phyloP scores from a whole-genome alignment of 1,140 invertebrate species.

The Drosophila varians region DNA sequence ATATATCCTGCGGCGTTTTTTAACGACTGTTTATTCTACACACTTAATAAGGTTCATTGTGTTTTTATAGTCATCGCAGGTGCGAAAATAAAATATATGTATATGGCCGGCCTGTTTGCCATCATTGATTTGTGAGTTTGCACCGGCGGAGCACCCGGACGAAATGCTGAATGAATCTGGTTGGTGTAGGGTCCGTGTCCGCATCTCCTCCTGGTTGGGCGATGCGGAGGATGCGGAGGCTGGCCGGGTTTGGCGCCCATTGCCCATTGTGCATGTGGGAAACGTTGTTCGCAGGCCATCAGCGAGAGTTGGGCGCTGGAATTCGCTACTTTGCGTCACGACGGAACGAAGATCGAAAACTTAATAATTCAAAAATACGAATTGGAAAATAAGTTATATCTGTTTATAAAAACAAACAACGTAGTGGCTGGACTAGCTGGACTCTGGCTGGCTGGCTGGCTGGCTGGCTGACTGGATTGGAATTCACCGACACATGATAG shows the following conservation, averaged over 20 bases:
- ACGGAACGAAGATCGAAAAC: conserved; percentile 38
- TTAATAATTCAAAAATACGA: conserved; percentile 69
- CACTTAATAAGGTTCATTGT: conserved; percentile 31
- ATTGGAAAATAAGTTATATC: conserved; percentile 55
- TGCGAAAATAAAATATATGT: conserved; percentile 25
- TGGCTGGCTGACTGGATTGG: too few relatives aligned
- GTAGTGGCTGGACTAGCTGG: too few relatives aligned
- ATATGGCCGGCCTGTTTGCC: conserved; percentile 8
- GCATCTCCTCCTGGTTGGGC: not conserved
- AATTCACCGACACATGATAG: conserved; percentile 57
- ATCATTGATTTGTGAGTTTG: conserved; percentile 52
- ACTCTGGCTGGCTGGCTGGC: too few relatives aligned
- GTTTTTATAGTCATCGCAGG: conserved; percentile 58
- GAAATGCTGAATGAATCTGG: conserved; percentile 43
- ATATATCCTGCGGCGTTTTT: conserved; percentile 44
- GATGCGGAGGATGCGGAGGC: not conserved
- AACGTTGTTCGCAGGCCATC: conserved; percentile 64
- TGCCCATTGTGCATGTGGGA: conserved; percentile 46
- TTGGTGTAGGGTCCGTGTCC: not conserved
- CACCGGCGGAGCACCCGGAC: conserved; percentile 11
- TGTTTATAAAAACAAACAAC: conserved; percentile 78
- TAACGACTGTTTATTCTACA: conserved; percentile 36
- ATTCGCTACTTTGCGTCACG: conserved; percentile 76
- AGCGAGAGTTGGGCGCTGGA: conserved; percentile 20
- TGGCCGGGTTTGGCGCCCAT: not conserved